Evolutionary conservation across 2,113 vertebrate genomes (phyloP).

Genomic region (Lophius piscatorius): DNA sequence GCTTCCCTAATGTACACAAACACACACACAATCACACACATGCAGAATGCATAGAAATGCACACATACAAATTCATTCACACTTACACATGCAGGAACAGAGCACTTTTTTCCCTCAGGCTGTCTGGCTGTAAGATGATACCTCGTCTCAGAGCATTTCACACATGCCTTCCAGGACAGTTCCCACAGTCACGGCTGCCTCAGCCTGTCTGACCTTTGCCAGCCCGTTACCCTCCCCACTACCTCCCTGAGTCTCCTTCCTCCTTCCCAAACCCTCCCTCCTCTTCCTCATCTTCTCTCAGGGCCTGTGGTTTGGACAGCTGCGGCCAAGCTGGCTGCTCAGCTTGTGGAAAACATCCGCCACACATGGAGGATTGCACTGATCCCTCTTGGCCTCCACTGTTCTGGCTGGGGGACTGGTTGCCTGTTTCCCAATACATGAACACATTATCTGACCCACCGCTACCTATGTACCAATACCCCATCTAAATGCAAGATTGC

Average conservation of each 20-base stretch:
- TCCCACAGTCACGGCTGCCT: conserved; percentile 83
- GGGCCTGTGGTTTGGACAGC: conserved; percentile 82
- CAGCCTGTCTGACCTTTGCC: conserved; percentile 84
- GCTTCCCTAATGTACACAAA: conserved; percentile 31
- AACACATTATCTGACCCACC: conserved; percentile 49
- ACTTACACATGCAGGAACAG: conserved; percentile 58
- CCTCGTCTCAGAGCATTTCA: conserved; percentile 78
- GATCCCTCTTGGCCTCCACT: conserved; percentile 68
- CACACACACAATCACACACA: conserved; percentile 15
- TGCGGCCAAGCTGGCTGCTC: conserved; percentile 88
- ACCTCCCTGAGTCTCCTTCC: conserved; percentile 49
- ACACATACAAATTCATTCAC: conserved; percentile 30
- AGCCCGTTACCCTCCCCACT: conserved; percentile 73
- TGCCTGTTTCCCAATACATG: conserved; percentile 56
- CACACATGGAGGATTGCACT: conserved; percentile 84
- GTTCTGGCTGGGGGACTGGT: conserved; percentile 45
- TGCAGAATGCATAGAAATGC: conserved; percentile 37
- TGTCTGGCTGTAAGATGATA: conserved; percentile 82
- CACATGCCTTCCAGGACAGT: conserved; percentile 84
- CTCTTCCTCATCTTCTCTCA: conserved; percentile 75
- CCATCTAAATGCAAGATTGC: conserved; percentile 67
- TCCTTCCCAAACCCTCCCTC: conserved; percentile 54
- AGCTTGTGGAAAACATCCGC: conserved; percentile 92
- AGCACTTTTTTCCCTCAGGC: conserved; percentile 71
- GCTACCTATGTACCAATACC: conserved; percentile 11